Evolutionary conservation across 2,888 invertebrate species (phyloP).

Genomic region (Hoplodrina blanda): DNA sequence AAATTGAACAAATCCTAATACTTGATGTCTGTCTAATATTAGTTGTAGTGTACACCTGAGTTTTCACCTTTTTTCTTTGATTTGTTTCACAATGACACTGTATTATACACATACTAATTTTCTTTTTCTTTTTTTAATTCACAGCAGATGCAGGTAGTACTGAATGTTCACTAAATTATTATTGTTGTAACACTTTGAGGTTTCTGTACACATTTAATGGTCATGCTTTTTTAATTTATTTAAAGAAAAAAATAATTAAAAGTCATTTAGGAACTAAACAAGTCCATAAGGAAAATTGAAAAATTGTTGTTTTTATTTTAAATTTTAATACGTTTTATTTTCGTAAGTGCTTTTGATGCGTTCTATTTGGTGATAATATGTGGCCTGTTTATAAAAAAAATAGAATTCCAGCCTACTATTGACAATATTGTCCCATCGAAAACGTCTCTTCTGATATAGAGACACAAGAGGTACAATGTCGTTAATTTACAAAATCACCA

Average conservation of each 20-base stretch:
- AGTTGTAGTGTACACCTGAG: slow-evolving; percentile 1
- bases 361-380: no score
- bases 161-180: slow-evolving; percentile 24
- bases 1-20: no score
- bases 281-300: no score
- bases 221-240: not conserved
- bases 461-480: no score
- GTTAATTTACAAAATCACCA: no score
- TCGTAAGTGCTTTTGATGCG: no score
- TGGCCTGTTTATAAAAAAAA: no score
- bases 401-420: no score
- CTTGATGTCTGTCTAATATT: not conserved
- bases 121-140: slow-evolving; percentile 66
- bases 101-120: slow-evolving; percentile 53
- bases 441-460: no score
- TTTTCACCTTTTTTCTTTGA: not conserved
- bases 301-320: no score
- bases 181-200: slow-evolving; percentile 14
- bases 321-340: no score
- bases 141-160: slow-evolving; percentile 75
- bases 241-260: not conserved
- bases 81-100: not conserved
- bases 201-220: slow-evolving; percentile 38
- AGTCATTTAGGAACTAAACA: not conserved
- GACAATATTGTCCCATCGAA: no score